Percentiles rank a stretch among this genome's conserved stretches.
phyloP scores from a whole-genome alignment of 2,113 vertebrate species.

The Brachyistius frenatus region DNA sequence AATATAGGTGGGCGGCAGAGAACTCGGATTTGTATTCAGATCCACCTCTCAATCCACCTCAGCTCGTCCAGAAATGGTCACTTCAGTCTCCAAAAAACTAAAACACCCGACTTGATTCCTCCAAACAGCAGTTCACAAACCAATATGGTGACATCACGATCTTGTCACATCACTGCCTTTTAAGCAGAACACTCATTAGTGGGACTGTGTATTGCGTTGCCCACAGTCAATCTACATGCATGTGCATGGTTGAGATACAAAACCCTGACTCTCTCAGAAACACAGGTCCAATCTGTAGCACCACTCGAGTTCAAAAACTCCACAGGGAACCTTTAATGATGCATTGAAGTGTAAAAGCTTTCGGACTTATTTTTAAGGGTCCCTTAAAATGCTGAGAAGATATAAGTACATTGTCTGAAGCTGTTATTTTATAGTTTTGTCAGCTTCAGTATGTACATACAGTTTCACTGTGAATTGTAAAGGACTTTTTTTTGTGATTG shows the following conservation, averaged over 20 bases:
- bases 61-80: too few relatives aligned
- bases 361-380: background rate
- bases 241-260: background rate
- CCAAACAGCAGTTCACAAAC: too few relatives aligned
- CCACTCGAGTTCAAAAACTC: background rate
- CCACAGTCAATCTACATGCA: too few relatives aligned
- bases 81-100: too few relatives aligned
- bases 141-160: too few relatives aligned
- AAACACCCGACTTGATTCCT: too few relatives aligned
- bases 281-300: background rate
- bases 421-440: constrained; percentile 5
- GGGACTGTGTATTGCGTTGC: too few relatives aligned
- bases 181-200: background rate
- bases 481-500: background rate
- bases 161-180: too few relatives aligned
- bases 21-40: too few relatives aligned
- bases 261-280: background rate
- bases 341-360: background rate
- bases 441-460: background rate
- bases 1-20: too few relatives aligned
- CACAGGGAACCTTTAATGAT: background rate
- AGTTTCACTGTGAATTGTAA: background rate
- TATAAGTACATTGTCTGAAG: background rate
- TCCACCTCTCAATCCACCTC: too few relatives aligned
- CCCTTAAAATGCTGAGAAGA: background rate